phyloP scores from a whole-genome alignment of 1,140 invertebrate genomes.

The Pantala flavescens region DNA sequence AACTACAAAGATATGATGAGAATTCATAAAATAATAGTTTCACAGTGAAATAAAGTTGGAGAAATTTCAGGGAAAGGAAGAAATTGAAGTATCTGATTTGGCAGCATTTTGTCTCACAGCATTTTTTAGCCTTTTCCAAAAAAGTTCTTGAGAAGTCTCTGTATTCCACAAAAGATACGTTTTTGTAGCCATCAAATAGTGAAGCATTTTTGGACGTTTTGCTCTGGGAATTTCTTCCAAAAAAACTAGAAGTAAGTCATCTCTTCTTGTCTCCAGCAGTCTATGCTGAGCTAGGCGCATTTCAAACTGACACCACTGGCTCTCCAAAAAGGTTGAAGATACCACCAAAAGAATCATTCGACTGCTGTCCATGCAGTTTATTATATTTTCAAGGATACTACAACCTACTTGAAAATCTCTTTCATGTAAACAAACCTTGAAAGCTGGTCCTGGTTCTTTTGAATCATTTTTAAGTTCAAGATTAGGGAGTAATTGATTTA shows the following conservation, averaged over 20 bases:
- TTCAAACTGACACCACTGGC: conserved; percentile 55
- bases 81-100: background rate
- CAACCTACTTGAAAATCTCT: conserved; percentile 51
- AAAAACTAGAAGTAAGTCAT: conserved; percentile 47
- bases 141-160: conserved; percentile 21
- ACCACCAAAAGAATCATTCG: conserved; percentile 46
- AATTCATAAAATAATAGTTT: too few relatives aligned
- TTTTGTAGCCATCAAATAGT: conserved; percentile 50
- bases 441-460: conserved; percentile 21
- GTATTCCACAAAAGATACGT: conserved; percentile 49
- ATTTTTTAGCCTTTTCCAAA: conserved; percentile 27
- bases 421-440: conserved; percentile 47
- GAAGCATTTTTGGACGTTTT: conserved; percentile 44
- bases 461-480: conserved; percentile 42
- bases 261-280: conserved; percentile 45
- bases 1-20: too few relatives aligned
- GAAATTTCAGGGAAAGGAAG: background rate
- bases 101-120: background rate
- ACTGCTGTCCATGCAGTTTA: conserved; percentile 50
- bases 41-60: too few relatives aligned
- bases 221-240: conserved; percentile 48
- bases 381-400: conserved; percentile 51
- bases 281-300: conserved; percentile 53
- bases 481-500: conserved; percentile 46
- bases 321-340: conserved; percentile 44